Conservation (phyloP, 2,797 vertebrate genomes). For the Sebastes trivittatus region DNA sequence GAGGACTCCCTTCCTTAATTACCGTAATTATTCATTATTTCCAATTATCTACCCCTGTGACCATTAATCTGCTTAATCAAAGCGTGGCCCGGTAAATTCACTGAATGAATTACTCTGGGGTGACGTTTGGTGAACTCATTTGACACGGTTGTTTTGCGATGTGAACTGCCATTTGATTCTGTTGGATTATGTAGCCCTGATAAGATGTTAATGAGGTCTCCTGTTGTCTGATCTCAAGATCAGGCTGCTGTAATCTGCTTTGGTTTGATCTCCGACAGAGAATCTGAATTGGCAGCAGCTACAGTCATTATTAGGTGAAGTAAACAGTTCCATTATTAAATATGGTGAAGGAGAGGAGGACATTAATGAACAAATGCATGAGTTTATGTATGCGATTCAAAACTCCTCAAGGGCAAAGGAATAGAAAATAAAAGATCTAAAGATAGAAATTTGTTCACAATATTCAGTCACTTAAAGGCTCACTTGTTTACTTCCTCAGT, state of each 20-base stretch:
- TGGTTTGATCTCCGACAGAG: conserved; percentile 1
- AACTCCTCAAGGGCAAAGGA: not conserved
- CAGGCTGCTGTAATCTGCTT: conserved; percentile 28
- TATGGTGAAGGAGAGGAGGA: not conserved
- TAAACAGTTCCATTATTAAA: too few relatives aligned
- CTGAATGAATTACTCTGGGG: conserved; percentile 13
- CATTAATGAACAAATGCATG: not conserved
- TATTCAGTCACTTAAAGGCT: not conserved
- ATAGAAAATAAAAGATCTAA: not conserved
- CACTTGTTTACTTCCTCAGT: not conserved
- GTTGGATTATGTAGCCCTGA: conserved; percentile 27
- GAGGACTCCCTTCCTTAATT: conserved; percentile 2
- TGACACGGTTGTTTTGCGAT: conserved; percentile 10
- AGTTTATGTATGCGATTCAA: not conserved
- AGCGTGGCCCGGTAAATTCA: not conserved
- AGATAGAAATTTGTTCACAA: not conserved
- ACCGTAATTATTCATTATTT: conserved; percentile 31
- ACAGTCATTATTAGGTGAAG: not conserved
- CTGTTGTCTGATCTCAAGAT: conserved; percentile 23
- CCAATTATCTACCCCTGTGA: conserved; percentile 17
- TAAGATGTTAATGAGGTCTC: conserved; percentile 44
- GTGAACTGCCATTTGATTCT: conserved; percentile 27
- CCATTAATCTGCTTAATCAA: conserved; percentile 38
- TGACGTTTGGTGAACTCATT: conserved; percentile 18
- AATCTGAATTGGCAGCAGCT: conserved; percentile 2